Conservation (phyloP, 2,113 vertebrate species). For the Larimichthys polyactis region DNA sequence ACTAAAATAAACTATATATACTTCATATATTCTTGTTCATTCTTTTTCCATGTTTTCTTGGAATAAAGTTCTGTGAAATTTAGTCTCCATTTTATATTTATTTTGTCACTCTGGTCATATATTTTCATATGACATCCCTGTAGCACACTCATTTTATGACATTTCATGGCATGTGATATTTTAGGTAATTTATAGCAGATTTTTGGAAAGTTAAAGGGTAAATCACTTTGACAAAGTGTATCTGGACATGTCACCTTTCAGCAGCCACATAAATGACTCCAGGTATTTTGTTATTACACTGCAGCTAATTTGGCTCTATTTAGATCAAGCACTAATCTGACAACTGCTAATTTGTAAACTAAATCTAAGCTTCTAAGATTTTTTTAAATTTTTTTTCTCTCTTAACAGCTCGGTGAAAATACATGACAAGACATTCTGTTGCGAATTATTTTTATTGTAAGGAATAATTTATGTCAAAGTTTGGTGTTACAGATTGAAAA, state of each 20-base stretch:
- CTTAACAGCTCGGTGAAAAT: conserved; percentile 2
- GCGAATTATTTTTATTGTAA: neutral
- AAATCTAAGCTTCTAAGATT: neutral
- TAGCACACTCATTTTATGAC: too few species aligned
- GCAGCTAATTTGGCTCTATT: conserved; percentile 41
- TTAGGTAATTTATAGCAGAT: too few species aligned
- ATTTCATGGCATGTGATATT: too few species aligned
- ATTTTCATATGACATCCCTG: too few species aligned
- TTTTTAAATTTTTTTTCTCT: neutral
- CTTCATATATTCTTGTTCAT: too few species aligned
- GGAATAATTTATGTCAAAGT: neutral
- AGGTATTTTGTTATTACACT: conserved; percentile 28
- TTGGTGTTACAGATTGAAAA: too few species aligned
- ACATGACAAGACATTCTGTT: neutral
- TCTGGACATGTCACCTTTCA: conserved; percentile 35
- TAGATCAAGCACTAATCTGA: conserved; percentile 47
- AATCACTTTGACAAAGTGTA: conserved; percentile 11
- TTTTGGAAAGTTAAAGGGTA: conserved; percentile 6
- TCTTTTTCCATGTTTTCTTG: too few species aligned
- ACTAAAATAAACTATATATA: neutral
- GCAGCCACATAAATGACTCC: conserved; percentile 14
- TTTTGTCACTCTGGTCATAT: too few species aligned
- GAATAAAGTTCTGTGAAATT: too few species aligned
- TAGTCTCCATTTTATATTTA: too few species aligned
- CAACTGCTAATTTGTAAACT: conserved; percentile 16